Percentiles rank a stretch among this genome's conserved stretches.
Conservation (phyloP, 2,113 vertebrate genomes). For the Corydoras maculifer region DNA sequence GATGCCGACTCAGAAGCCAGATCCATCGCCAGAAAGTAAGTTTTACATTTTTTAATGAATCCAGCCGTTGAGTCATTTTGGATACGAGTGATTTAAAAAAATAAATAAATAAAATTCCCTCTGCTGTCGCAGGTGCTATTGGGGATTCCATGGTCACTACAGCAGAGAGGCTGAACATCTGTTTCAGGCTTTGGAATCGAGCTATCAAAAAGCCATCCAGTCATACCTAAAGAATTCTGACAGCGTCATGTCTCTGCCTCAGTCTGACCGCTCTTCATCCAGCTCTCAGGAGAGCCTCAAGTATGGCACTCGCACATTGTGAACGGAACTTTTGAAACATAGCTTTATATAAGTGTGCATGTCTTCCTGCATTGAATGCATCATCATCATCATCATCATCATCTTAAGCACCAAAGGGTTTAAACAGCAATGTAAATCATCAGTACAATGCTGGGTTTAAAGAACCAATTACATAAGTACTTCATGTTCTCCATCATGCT, state of each 20-base stretch:
- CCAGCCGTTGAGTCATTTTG: background rate
- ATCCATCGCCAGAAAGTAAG: conserved; percentile 96
- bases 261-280: conserved; percentile 93
- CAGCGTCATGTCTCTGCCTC: conserved; percentile 90
- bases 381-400: background rate
- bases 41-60: conserved; percentile 29
- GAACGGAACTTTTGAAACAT: background rate
- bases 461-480: conserved; percentile 1
- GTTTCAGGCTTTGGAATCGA: conserved; percentile 86
- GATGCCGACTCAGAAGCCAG: conserved; percentile 95
- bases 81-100: background rate
- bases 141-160: conserved; percentile 94
- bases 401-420: background rate
- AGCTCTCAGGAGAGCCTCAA: conserved; percentile 98
- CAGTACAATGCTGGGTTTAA: background rate
- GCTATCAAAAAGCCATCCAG: conserved; percentile 95
- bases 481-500: conserved; percentile 24
- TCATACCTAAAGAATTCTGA: conserved; percentile 93
- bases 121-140: conserved; percentile 81
- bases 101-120: background rate
- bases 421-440: background rate
- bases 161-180: conserved; percentile 90
- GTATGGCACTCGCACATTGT: conserved; percentile 62
- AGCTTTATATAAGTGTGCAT: background rate
- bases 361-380: no score